phyloP scores from a whole-genome alignment of 2,888 invertebrate genomes.

The Agriotes lineatus region DNA sequence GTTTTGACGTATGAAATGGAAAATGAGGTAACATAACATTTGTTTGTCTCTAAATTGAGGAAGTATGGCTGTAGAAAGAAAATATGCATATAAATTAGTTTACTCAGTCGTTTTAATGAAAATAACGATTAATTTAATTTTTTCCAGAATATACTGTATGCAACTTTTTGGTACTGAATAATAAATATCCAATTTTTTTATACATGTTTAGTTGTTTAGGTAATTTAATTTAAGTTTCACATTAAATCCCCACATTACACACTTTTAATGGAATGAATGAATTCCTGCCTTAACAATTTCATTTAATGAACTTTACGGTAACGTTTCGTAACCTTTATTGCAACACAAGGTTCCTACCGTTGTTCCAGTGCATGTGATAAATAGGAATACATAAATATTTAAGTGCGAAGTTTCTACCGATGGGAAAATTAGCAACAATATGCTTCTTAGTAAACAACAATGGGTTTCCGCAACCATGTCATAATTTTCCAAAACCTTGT shows the following conservation, averaged over 20 bases:
- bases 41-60: too few species aligned
- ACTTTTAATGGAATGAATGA: too few species aligned
- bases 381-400: conserved; percentile 24
- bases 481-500: conserved; percentile 42
- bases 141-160: too few species aligned
- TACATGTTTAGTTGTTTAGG: not conserved
- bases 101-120: too few species aligned
- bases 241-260: too few species aligned
- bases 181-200: not conserved
- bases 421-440: conserved; percentile 40
- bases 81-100: too few species aligned
- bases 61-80: too few species aligned
- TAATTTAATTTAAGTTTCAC: not conserved
- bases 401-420: conserved; percentile 23
- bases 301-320: conserved; percentile 12
- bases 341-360: conserved; percentile 11
- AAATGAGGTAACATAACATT: too few species aligned
- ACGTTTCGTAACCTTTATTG: conserved; percentile 16
- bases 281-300: not conserved
- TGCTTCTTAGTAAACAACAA: conserved; percentile 35
- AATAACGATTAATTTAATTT: too few species aligned
- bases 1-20: too few species aligned
- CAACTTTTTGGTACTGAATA: too few species aligned
- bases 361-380: conserved; percentile 22
- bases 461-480: conserved; percentile 43